Evolutionary conservation across 2,888 invertebrate species (phyloP).

Genomic region (Amiota communis): DNA sequence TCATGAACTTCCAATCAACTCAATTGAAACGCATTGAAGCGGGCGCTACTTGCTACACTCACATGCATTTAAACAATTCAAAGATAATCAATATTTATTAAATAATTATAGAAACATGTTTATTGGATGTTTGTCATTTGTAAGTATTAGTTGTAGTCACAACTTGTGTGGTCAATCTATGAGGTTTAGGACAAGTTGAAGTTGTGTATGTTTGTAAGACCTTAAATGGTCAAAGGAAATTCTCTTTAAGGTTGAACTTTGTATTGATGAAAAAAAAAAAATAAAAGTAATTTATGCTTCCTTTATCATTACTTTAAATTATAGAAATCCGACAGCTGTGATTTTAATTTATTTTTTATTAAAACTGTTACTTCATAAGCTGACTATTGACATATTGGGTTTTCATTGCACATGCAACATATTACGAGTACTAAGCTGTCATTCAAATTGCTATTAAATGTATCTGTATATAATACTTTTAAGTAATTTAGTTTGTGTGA

Average conservation of each 20-base stretch:
- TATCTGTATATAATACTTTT: too few relatives aligned
- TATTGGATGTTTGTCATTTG: slow-evolving; percentile 5
- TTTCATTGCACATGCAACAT: too few relatives aligned
- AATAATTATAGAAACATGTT: slow-evolving; percentile 9
- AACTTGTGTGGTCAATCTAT: not conserved
- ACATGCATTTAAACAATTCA: not conserved
- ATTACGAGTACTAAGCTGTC: too few relatives aligned
- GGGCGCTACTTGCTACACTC: not conserved
- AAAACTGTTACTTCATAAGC: too few relatives aligned
- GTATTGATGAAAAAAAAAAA: too few relatives aligned
- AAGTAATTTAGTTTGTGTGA: too few relatives aligned
- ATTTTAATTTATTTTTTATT: not conserved
- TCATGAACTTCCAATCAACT: not conserved
- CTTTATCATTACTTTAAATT: not conserved
- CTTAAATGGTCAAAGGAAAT: slow-evolving; percentile 4
- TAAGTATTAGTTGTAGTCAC: not conserved
- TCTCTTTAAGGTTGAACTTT: too few relatives aligned
- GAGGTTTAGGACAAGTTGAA: not conserved
- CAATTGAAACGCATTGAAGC: slow-evolving; percentile 20
- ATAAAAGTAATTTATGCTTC: not conserved
- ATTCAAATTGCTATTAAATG: too few relatives aligned
- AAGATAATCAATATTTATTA: slow-evolving; percentile 20
- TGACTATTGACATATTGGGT: too few relatives aligned
- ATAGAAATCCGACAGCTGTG: not conserved
- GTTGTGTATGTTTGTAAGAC: not conserved